Evolutionary conservation across 2,888 invertebrate species (phyloP).

Genomic region (Pseudolycoriella hygida): DNA sequence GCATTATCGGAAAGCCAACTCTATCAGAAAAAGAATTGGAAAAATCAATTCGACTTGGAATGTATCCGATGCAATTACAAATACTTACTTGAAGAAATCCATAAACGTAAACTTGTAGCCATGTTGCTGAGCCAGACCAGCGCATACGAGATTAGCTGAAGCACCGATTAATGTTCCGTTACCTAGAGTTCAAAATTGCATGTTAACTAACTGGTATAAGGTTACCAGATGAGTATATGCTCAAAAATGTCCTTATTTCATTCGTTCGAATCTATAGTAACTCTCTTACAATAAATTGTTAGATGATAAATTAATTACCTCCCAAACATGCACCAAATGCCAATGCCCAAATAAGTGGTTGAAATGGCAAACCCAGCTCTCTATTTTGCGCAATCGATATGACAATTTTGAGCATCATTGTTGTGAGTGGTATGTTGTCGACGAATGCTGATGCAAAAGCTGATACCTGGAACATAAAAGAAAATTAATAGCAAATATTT

Average conservation of each 20-base stretch:
- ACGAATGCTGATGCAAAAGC: conserved; percentile 77
- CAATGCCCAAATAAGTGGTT: conserved; percentile 72
- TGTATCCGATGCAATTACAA: too few species aligned
- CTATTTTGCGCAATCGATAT: conserved; percentile 51
- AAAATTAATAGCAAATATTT: too few species aligned
- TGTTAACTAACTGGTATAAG: too few species aligned
- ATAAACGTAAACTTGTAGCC: conserved; percentile 54
- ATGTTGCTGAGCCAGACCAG: conserved; percentile 62
- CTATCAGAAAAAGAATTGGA: too few species aligned
- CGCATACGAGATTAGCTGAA: conserved; percentile 61
- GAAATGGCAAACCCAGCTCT: conserved; percentile 50
- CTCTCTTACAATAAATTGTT: too few species aligned
- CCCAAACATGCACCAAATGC: conserved; percentile 63
- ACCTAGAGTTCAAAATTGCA: conserved; percentile 29
- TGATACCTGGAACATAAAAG: conserved; percentile 47
- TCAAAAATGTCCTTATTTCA: too few species aligned
- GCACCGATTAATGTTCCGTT: conserved; percentile 62
- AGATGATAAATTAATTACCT: conserved; percentile 30
- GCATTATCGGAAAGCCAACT: conserved; percentile 52
- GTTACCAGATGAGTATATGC: too few species aligned
- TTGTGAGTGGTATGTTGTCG: conserved; percentile 81
- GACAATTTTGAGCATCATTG: conserved; percentile 79
- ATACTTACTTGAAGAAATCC: conserved; percentile 50
- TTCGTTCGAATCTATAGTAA: too few species aligned
- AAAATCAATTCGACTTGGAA: too few species aligned